These are phyloP conservation scores for Tenrec ecaudatus DNA, from an alignment of 2,113 vertebrate species.

Conservation along the genomic window DNA sequence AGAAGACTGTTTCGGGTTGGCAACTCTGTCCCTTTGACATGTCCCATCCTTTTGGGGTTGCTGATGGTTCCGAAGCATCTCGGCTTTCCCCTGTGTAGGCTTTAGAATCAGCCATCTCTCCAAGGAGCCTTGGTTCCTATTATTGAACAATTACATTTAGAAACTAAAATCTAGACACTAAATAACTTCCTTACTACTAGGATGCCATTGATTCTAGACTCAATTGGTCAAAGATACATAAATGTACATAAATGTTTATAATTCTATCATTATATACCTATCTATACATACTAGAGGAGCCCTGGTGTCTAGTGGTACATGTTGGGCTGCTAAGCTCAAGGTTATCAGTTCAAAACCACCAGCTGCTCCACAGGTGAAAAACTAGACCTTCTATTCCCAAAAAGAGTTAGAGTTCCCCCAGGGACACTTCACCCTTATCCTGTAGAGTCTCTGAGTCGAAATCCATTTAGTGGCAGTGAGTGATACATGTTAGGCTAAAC, in stretches of 20 bases:
- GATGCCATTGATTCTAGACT: neutral
- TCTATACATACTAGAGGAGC: neutral
- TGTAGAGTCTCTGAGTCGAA: too few species aligned
- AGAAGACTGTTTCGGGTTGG: neutral
- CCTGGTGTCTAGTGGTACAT: too few species aligned
- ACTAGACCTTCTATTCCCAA: too few species aligned
- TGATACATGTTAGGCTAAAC: neutral
- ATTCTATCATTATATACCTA: neutral
- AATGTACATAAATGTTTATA: neutral
- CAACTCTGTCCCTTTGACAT: neutral
- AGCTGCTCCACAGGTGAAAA: too few species aligned
- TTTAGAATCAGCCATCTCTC: conserved; percentile 33
- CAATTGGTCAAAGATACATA: neutral
- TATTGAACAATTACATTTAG: conserved; percentile 38
- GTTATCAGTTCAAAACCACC: too few species aligned
- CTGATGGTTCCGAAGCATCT: too few species aligned
- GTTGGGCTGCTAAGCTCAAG: too few species aligned
- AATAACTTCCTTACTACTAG: conserved; percentile 12
- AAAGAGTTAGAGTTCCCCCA: too few species aligned
- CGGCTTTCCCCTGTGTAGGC: too few species aligned
- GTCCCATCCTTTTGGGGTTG: neutral
- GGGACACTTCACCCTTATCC: too few species aligned
- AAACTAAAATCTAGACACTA: neutral
- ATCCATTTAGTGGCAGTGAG: too few species aligned
- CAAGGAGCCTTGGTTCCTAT: conserved; percentile 30